Evolutionary conservation across 2,888 invertebrate genomes (phyloP).

Genomic region (Ypsolopha sequella): DNA sequence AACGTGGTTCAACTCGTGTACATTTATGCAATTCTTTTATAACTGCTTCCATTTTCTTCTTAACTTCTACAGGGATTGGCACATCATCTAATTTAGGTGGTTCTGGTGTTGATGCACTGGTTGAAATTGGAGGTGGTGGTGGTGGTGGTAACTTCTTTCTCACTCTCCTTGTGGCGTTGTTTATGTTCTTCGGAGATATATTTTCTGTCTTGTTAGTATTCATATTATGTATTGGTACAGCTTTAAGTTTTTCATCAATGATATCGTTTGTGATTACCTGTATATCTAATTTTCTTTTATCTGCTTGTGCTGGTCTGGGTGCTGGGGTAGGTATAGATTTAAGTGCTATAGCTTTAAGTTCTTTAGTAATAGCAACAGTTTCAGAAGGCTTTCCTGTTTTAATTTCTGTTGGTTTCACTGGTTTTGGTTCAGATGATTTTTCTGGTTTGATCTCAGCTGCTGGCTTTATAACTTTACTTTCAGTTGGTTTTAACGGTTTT

Average conservation of each 20-base stretch:
- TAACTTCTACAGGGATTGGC: constrained; percentile 63
- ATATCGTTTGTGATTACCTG: background rate
- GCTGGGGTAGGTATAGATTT: background rate
- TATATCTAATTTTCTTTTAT: constrained; percentile 4
- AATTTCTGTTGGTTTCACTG: too few relatives aligned
- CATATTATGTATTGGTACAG: background rate
- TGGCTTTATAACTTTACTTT: too few relatives aligned
- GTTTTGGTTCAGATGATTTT: too few relatives aligned
- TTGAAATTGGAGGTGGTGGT: constrained; percentile 40
- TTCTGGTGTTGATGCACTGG: constrained; percentile 16
- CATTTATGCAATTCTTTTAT: constrained; percentile 67
- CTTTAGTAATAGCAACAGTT: too few relatives aligned
- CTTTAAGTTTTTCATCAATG: background rate
- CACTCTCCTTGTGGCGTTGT: constrained; percentile 39
- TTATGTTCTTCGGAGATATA: constrained; percentile 13
- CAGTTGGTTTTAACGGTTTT: too few relatives aligned
- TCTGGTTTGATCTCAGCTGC: too few relatives aligned
- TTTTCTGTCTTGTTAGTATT: background rate
- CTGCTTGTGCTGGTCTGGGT: background rate
- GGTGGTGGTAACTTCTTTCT: constrained; percentile 58
- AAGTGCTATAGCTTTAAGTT: too few relatives aligned
- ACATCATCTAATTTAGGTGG: constrained; percentile 11
- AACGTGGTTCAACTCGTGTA: constrained; percentile 39
- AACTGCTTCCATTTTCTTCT: constrained; percentile 73
- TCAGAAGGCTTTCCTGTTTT: too few relatives aligned